Base-by-base conservation (phyloP, 2,888 invertebrate species). In the Brachypalpus laphriformis region DNA sequence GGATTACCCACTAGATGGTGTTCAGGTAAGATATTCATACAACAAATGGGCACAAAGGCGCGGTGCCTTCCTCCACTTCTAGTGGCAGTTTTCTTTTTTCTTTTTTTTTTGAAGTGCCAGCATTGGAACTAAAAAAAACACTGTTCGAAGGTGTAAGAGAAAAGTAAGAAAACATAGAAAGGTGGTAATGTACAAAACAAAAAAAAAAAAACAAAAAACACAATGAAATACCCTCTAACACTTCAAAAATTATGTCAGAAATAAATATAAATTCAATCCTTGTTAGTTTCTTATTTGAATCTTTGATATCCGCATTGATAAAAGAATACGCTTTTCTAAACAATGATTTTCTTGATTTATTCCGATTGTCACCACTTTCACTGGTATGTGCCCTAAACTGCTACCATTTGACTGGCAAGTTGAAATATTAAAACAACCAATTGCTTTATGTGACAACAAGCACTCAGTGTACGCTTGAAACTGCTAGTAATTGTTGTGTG, bases 1-100 rank as follows among this genome's bases (percentile, higher is more conserved):
- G 81, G 85, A 81, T 85, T 85, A 85, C 72, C 74, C 80, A 72
- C 74, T 85, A 65, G 70, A 81, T 81, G 85, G 81, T 75, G 71
- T 65, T 81, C 75, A 85, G 85, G 85, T 85, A 81, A 59, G 59
- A 72, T 59, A 65, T 77, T n/a, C 49, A 49, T 47, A 45, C 45
- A 57, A 49, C 40, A 49, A 49, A 59, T 68, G 68, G 68, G 37
- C 51, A 66, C 37, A 37, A 31, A 49, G 72, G 72, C 22, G 66
- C 74, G 75, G 61, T 57, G 22, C 25, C 25, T 66, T 22, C 40
- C 42, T 66, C 74, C 56, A 28, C 45, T 25, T 51, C 56, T 22
- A 66, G 72, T 78, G 54, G 68, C 49, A 56, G 68, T 61, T 14
- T 70, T 28, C 49, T 65, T 25, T 45, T 40, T 28, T 11, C 18